Base-by-base conservation (phyloP, 2,888 invertebrate species). In the Julus scanicus region DNA sequence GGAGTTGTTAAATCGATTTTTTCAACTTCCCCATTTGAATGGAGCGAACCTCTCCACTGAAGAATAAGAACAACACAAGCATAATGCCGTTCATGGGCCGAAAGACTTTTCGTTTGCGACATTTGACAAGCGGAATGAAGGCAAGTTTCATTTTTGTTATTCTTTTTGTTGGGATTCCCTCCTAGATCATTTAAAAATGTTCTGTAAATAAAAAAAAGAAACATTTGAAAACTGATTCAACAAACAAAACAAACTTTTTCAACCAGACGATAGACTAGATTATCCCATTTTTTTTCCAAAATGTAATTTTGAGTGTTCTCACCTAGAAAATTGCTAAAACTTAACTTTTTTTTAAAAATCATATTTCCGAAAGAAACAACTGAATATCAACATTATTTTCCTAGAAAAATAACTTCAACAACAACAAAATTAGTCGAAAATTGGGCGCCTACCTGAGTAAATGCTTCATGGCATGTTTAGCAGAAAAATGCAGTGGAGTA, bases 101-200 rank as follows among this genome's bases (percentile, higher is more conserved):
- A 93, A 88, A 93, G 93, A 86, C 91, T 91, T 89, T 91, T 91
- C 29, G 90, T 89, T 83, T 90, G 90, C 44, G 91, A 91, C 89
- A 94, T 91, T 89, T 93, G 93, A 90, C 95, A 95, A 53, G 94
- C 94, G 90, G 94, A 93, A 91, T 95, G 95, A 89, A 95, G 92
- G 11, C 94, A 94, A 0, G 94, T 94, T 91, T 95, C 94, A 90
- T 95, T 94, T 85, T 93, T 92, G 29, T 93, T 93, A 91, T 95
- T 95, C 89, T 94, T 94, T 92, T 95, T 95, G 92, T 95, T 95
- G 37, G 95, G 95, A 91, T 95, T 95, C 11, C 95, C 95, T 53
- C 94, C 94, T 88, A 94, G 92, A 89, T 95, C 94, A 91, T 93
- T 93, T 44, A 95, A 92, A 91, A 95, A 95, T 89, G 94, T 94